Conservation (phyloP, 2,797 vertebrate genomes). For the Naso thynnoides region DNA sequence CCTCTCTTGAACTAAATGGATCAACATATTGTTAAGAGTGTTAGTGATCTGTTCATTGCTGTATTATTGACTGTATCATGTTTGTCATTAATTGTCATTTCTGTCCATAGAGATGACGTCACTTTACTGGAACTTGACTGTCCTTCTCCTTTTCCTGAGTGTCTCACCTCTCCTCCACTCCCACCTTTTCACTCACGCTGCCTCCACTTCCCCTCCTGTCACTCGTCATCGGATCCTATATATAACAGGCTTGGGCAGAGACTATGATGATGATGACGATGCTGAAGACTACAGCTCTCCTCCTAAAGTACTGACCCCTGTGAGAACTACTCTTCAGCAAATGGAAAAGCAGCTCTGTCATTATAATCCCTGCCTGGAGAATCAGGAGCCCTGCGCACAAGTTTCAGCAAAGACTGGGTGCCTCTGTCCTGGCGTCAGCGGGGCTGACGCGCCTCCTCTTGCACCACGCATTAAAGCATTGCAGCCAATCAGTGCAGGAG, state of each 20-base stretch:
- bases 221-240: slow-evolving; percentile 56
- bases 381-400: slow-evolving; percentile 80
- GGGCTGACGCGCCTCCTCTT: slow-evolving; percentile 62
- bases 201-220: slow-evolving; percentile 51
- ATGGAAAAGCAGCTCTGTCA: slow-evolving; percentile 60
- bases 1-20: background rate
- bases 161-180: slow-evolving; percentile 44
- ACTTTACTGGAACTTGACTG: slow-evolving; percentile 39
- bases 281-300: background rate
- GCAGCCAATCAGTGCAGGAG: slow-evolving; percentile 45
- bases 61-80: background rate
- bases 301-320: background rate
- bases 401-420: slow-evolving; percentile 59
- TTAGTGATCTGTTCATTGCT: background rate
- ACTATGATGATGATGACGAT: slow-evolving; percentile 23
- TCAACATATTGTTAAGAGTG: background rate
- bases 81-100: slow-evolving; percentile 42
- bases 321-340: background rate
- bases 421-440: slow-evolving; percentile 86
- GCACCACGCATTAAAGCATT: slow-evolving; percentile 78
- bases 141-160: slow-evolving; percentile 67
- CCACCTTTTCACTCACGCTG: slow-evolving; percentile 35
- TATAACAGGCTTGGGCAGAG: background rate
- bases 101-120: slow-evolving; percentile 68
- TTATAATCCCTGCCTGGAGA: slow-evolving; percentile 83